Evolutionary conservation across 2,888 invertebrate genomes (phyloP), one percentile per base, ranked within the genome.

Genomic region (Amiota mariae): DNA sequence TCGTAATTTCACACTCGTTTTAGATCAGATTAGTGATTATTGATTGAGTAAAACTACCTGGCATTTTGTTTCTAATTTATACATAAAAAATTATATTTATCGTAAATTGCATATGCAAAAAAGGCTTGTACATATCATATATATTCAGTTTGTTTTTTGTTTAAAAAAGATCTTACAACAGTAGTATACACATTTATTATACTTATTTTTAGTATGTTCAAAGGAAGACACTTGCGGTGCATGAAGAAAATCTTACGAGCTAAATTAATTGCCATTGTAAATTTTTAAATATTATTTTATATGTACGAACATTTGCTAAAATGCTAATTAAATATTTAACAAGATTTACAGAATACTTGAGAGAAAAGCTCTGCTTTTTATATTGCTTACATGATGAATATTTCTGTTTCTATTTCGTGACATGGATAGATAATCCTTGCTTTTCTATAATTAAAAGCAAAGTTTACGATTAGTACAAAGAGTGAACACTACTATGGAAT

Each of bases 401-500:
- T 4, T 8, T 54, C 1, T 54, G 15, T 15, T 54, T 54, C 54
- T 54, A 13, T 12, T 13, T 15, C 15, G 13, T 54, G 12, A 54
- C 8, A 15, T 11, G 13, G n/a, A 13, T 57, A 57, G 10, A 18
- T 72, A 8, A n/a, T 54, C 18, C 18, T 6, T 15, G 12, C 46
- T 13, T 54, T 18, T n/a, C 24, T 64, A 56, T 36, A 36, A 36
- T 36, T 36, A 36, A 36, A 36, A 36, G 36, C 36, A 36, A 2
- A 36, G 6, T 6, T 2, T 36, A 36, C 36, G 36, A n/a, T n/a
- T n/a, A 36, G 36, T 36, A 36, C 36, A 36, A n/a, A n/a, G n/a
- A n/a, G 36, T 36, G 36, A 36, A 36, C 36, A 36, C 36, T 36
- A 36, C 76, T 76, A 76, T 86, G 85, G 81, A 82, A 85, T 79